Evolutionary conservation across 2,797 vertebrate genomes (phyloP), one percentile per base, ranked within the genome.

Genomic region (Sparidentex hasta): DNA sequence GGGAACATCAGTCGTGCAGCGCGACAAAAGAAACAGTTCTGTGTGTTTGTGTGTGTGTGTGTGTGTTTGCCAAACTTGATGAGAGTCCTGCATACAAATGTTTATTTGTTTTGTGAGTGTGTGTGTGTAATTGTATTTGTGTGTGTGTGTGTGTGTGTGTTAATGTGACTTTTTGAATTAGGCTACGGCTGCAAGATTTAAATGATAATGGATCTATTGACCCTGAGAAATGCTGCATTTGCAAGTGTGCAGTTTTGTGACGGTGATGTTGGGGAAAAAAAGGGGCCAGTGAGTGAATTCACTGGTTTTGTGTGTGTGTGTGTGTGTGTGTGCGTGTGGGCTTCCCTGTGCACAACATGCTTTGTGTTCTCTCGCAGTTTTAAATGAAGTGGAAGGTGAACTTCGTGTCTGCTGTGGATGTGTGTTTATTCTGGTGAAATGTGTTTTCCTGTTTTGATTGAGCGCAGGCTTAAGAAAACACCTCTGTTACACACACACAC

Each of bases 171-270:
- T 89, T 85, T 86, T 80, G 80, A 83, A 91, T 87, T 74, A 41
- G 71, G 80, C 86, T 90, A 81, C 73, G 79, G 87, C 91, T 87
- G 86, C 83, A 87, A 85, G 76, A 93, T 93, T 94, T 92, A 86
- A 93, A 95, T 90, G 78, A 93, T 93, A 94, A 95, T 91, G 90
- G 90, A 88, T 91, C 88, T 90, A 92, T 84, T 92, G 92, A 92
- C 81, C 87, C 87, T 89, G 83, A 90, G 82, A 96, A 95, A 86
- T 88, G 87, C 86, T 87, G 88, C 82, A 83, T 88, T 91, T 85
- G 85, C 72, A 44, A 82, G 72, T 75, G 76, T 86, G 72, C 63
- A 64, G 43, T 70, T 86, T 76, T 64, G 57, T 61, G 66, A 74
- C 61, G 5, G 21, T 57, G 25, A 73, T 62, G 55, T 44, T 23